Evolutionary conservation across 2,888 invertebrate species (phyloP), one percentile per base, ranked within the genome.

Genomic region (Zaprionus bogoriensis): DNA sequence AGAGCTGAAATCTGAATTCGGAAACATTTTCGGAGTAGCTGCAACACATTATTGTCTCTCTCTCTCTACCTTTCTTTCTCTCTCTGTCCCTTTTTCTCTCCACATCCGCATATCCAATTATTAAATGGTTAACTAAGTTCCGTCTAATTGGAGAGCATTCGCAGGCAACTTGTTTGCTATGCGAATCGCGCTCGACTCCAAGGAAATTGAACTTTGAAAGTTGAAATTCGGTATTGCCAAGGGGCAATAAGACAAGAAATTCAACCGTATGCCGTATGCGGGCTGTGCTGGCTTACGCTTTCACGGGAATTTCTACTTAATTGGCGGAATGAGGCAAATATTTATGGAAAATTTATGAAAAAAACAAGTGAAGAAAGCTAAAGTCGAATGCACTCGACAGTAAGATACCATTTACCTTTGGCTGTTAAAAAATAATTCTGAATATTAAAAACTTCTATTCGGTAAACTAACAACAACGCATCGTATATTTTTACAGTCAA

Each of bases 221-320:
- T 53, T 53, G 3, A 36, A 54, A 46, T 46, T 54, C 20, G 17
- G 46, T 27, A 46, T 46, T 46, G 46, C 53, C 38, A 7, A 10
- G 14, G 20, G 20, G 20, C 5, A 10, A 46, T 9, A 36, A 36
- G 17, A 36, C 32, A 36, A 36, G 32, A 36, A 36, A 36, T 36
- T 36, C 3, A 36, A 36, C 32, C 1, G 14, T 2, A 36, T 17
- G n/a, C 17, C 14, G 32, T n/a, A 17, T 17, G 27, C 6, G 12
- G 30, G 30, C n/a, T n/a, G n/a, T 32, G 32, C 32, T 14, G 14
- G 14, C 12, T 14, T 6, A 32, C 32, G 32, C 14, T 9, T 36
- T 36, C 32, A 17, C 32, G 7, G 7, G 17, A 36, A 36, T 14
- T 36, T 36, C 17, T n/a, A n/a, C n/a, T n/a, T n/a, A n/a, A 17